Conservation (phyloP, 2,113 vertebrate genomes). For the Oncorhynchus masou region DNA sequence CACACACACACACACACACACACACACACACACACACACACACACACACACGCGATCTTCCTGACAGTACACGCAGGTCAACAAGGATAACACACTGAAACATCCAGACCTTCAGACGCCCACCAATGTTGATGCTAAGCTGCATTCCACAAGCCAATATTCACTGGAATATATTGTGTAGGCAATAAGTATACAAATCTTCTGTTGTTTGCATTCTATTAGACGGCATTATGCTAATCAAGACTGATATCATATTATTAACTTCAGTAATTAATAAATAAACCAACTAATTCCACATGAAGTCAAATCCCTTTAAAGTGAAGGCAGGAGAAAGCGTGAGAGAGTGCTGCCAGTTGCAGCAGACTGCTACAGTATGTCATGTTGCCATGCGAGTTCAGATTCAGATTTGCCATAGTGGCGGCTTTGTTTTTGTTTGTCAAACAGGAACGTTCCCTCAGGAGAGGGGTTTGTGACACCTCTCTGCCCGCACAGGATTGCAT, state of each 20-base stretch:
- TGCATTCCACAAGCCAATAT: constrained; percentile 26
- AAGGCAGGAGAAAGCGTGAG: background rate
- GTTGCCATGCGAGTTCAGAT: constrained; percentile 64
- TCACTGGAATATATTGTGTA: constrained; percentile 32
- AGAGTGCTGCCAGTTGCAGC: background rate
- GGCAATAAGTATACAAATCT: constrained; percentile 44
- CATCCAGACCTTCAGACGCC: background rate
- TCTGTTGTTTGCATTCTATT: background rate
- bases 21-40: background rate
- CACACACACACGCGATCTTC: background rate
- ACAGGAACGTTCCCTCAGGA: constrained; percentile 86
- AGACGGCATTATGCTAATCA: constrained; percentile 50
- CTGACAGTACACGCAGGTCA: background rate
- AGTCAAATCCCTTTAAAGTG: constrained; percentile 36
- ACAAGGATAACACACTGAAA: background rate
- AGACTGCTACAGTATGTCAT: constrained; percentile 24
- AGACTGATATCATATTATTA: constrained; percentile 52
- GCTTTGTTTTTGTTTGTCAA: constrained; percentile 96
- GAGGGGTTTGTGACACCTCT: constrained; percentile 85
- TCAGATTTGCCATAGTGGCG: constrained; percentile 76
- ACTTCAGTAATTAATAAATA: constrained; percentile 53
- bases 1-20: background rate
- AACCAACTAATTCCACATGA: constrained; percentile 41
- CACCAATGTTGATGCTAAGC: constrained; percentile 4
- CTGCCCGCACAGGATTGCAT: constrained; percentile 92